Conservation (phyloP, 2,888 invertebrate genomes). For the Andricus quercusramuli region DNA sequence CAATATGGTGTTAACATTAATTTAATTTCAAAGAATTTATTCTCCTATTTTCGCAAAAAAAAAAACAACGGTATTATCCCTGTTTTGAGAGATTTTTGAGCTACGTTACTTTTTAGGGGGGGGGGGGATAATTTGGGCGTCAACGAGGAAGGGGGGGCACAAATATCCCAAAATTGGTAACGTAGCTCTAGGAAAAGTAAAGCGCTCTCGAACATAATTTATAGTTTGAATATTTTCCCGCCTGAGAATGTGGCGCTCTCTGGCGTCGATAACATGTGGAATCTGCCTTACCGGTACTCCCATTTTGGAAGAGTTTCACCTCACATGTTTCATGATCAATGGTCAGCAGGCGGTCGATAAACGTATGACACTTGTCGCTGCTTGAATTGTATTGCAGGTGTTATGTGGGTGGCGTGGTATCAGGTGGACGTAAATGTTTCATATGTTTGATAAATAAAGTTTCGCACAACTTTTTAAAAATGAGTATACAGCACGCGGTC, state of each 20-base stretch:
- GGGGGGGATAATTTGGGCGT: no score
- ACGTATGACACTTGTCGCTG: background rate
- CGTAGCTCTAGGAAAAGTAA: no score
- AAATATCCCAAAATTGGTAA: no score
- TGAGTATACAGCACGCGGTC: background rate
- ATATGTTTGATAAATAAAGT: constrained; percentile 31
- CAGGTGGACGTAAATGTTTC: constrained; percentile 9
- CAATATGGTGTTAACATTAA: no score
- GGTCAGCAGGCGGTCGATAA: background rate
- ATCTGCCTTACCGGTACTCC: background rate
- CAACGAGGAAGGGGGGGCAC: no score
- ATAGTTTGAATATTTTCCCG: background rate
- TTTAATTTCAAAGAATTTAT: no score
- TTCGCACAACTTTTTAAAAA: constrained; percentile 4
- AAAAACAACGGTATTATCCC: no score
- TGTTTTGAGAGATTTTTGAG: no score
- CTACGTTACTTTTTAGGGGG: no score
- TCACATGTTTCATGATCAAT: background rate
- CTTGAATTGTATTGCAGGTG: background rate
- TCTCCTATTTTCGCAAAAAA: no score
- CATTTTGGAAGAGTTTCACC: background rate
- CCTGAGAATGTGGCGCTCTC: background rate
- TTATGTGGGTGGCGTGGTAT: background rate
- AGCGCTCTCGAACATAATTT: background rate
- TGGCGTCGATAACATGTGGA: background rate